Percentiles rank a stretch among this genome's conserved stretches.
Evolutionary conservation across 2,113 vertebrate genomes (phyloP).

Genomic region (Stercorarius parasiticus): DNA sequence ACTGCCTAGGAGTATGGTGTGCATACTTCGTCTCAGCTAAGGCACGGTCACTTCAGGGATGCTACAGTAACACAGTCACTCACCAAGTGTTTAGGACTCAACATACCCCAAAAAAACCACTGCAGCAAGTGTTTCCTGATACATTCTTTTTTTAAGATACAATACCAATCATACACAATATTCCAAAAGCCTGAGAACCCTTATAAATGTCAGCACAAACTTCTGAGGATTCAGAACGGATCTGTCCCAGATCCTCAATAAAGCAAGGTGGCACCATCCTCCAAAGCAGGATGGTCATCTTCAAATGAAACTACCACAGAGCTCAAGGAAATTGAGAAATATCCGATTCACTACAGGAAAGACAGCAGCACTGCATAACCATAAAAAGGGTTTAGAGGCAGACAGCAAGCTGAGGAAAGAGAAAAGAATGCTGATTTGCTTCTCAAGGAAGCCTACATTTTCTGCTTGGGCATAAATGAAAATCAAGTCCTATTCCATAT

Average conservation of each 20-base stretch:
- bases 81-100: neutral
- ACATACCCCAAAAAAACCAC: neutral
- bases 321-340: neutral
- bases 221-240: neutral
- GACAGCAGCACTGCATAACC: neutral
- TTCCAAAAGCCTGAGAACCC: neutral
- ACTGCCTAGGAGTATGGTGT: fast-evolving
- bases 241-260: neutral
- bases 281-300: neutral
- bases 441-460: neutral
- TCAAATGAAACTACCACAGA: neutral
- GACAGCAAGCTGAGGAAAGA: neutral
- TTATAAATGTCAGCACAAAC: neutral
- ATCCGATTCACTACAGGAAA: neutral
- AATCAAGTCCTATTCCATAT: neutral
- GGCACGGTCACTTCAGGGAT: neutral
- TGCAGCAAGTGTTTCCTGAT: neutral
- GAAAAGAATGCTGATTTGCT: neutral
- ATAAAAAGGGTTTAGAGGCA: neutral
- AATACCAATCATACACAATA: neutral
- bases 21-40: neutral
- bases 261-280: neutral
- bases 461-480: neutral
- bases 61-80: neutral
- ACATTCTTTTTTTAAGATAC: neutral